These are phyloP conservation scores for Chrysemys picta DNA, from an alignment of 2,113 vertebrate genomes.

Conservation along the genomic window DNA sequence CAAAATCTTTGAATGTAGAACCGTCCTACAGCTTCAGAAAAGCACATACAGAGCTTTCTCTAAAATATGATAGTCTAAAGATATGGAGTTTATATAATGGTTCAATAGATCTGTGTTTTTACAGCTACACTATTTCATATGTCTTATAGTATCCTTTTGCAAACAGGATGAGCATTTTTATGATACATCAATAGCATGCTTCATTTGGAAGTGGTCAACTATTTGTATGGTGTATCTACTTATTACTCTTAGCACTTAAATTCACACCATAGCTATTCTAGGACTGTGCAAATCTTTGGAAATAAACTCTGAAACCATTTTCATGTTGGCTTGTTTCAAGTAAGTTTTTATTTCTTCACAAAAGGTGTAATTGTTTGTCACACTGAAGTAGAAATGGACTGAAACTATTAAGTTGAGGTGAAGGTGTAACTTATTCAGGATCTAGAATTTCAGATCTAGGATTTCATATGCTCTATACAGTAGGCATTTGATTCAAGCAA, in stretches of 20 bases:
- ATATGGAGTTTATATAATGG: neutral
- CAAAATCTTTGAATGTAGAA: neutral
- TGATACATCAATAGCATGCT: neutral
- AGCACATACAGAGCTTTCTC: neutral
- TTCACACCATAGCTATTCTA: neutral
- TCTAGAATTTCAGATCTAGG: neutral
- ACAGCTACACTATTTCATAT: neutral
- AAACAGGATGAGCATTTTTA: neutral
- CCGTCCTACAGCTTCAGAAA: neutral
- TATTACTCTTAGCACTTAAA: neutral
- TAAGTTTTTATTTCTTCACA: neutral
- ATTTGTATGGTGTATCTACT: neutral
- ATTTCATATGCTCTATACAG: neutral
- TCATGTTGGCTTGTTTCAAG: neutral
- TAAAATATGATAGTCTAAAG: neutral
- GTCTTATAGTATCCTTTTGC: neutral
- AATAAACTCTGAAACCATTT: neutral
- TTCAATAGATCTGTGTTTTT: rapidly evolving
- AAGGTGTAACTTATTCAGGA: neutral
- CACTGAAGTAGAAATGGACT: neutral
- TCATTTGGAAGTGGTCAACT: neutral
- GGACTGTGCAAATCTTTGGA: neutral
- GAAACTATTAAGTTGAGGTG: neutral
- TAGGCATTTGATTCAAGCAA: neutral
- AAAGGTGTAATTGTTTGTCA: neutral